Evolutionary conservation across 2,888 invertebrate species (phyloP).

Genomic region (Stenodema calcarata): DNA sequence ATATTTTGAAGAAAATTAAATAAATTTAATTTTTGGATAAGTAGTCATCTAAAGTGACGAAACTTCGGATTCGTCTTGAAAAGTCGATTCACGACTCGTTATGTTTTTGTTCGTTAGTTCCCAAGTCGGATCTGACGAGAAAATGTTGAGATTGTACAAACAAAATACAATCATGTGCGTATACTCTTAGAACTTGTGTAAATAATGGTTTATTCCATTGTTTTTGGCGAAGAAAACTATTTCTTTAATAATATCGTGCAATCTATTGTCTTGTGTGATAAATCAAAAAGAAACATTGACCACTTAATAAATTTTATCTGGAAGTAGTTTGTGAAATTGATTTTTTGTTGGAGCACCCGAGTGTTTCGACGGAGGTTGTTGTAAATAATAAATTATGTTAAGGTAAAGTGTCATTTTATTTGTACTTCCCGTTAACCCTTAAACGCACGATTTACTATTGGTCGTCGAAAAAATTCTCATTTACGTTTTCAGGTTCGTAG

Average conservation of each 20-base stretch:
- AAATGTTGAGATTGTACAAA: not conserved
- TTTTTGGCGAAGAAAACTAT: not conserved
- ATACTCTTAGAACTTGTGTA: not conserved
- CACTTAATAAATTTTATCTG: not conserved
- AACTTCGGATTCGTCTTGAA: too few species aligned
- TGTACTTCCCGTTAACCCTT: too few species aligned
- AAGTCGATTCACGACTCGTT: not conserved
- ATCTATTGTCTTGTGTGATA: not conserved
- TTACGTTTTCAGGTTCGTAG: too few species aligned
- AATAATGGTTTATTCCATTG: not conserved
- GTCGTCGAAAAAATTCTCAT: too few species aligned
- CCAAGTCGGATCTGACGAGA: not conserved
- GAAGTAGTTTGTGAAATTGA: not conserved
- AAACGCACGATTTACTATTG: too few species aligned
- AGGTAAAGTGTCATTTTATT: not conserved
- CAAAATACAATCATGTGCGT: not conserved
- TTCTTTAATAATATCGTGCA: not conserved
- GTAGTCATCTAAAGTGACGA: too few species aligned
- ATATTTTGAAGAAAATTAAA: not conserved
- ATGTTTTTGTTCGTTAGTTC: not conserved
- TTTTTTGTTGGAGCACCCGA: not conserved
- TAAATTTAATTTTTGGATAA: not conserved
- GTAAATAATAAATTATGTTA: not conserved
- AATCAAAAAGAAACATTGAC: not conserved
- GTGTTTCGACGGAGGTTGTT: not conserved